These are phyloP conservation scores for Datnioides undecimradiatus DNA, from an alignment of 2,113 vertebrate species.

Conservation along the genomic window DNA sequence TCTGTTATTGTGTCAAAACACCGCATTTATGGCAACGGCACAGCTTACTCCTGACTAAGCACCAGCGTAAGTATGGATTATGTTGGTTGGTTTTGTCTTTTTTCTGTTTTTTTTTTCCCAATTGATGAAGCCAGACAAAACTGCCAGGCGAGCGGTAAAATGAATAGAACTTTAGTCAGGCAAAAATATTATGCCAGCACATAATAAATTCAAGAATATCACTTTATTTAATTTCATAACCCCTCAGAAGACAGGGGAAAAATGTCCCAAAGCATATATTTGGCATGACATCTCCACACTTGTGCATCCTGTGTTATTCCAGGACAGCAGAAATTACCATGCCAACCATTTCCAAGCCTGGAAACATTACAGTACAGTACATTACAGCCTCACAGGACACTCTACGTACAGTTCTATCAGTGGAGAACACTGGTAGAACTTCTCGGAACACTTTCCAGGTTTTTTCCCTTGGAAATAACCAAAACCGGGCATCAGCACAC, in stretches of 20 bases:
- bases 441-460: slow-evolving; percentile 23
- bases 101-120: neutral
- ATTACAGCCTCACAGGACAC: neutral
- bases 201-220: neutral
- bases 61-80: slow-evolving; percentile 37
- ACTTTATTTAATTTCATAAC: neutral
- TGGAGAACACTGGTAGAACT: neutral
- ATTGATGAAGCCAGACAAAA: slow-evolving; percentile 12
- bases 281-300: neutral
- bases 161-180: slow-evolving; percentile 3
- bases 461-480: slow-evolving; percentile 22
- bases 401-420: slow-evolving; percentile 3
- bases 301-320: neutral
- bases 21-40: slow-evolving; percentile 26
- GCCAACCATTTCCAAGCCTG: slow-evolving; percentile 26
- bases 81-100: neutral
- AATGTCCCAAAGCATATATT: neutral
- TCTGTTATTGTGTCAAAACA: slow-evolving; percentile 27
- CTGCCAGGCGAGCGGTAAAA: neutral
- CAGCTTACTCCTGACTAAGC: slow-evolving; percentile 38
- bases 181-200: neutral
- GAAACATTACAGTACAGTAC: slow-evolving; percentile 17
- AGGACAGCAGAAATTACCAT: neutral
- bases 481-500: slow-evolving; percentile 28
- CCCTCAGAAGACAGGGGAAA: neutral